Conservation (phyloP, 2,113 vertebrate species). For the Caretta caretta region DNA sequence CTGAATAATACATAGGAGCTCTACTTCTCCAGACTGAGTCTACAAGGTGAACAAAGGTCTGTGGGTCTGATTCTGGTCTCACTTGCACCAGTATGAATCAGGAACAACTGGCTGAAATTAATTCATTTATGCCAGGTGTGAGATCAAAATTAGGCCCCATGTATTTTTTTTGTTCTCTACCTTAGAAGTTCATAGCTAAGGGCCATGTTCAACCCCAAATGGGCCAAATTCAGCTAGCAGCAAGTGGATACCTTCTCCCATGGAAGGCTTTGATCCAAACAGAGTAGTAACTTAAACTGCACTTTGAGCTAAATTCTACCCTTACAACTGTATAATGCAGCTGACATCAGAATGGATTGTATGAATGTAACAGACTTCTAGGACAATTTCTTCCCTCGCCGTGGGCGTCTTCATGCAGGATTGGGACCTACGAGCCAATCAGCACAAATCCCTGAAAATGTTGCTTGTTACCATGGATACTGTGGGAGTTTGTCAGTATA, state of each 20-base stretch:
- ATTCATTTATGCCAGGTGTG: accelerated
- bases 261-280: neutral
- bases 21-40: neutral
- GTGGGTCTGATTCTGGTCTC: too few species aligned
- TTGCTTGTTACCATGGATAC: neutral
- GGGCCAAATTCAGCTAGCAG: neutral
- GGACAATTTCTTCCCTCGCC: accelerated
- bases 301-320: accelerated
- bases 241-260: accelerated
- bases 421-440: neutral
- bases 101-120: neutral
- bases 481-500: neutral
- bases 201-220: accelerated
- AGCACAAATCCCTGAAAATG: neutral
- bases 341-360: accelerated
- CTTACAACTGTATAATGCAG: accelerated
- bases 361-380: accelerated
- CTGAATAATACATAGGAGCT: neutral
- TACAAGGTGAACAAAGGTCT: neutral
- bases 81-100: accelerated
- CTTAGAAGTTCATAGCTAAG: neutral
- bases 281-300: accelerated
- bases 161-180: neutral
- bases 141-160: accelerated
- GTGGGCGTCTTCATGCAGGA: accelerated